These are phyloP conservation scores for Danio albolineatus DNA, from an alignment of 2,797 vertebrate genomes.

Conservation along the genomic window DNA sequence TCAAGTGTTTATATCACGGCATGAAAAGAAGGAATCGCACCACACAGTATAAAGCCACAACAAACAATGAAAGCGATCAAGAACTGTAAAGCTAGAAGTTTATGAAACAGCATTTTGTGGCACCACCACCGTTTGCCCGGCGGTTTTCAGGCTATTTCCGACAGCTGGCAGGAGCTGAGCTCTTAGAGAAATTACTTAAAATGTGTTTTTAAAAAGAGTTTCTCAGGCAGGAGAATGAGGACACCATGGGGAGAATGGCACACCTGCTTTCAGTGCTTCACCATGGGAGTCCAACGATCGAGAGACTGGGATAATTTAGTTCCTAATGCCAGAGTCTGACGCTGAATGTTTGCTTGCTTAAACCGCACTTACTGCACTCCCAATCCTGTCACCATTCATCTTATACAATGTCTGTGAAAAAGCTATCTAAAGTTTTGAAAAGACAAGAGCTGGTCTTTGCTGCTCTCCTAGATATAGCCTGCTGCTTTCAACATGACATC, in stretches of 20 bases:
- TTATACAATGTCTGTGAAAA: conserved; percentile 23
- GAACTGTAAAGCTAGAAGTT: conserved; percentile 31
- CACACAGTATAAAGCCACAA: not conserved
- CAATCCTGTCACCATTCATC: conserved; percentile 31
- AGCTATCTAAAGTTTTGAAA: not conserved
- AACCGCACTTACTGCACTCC: conserved; percentile 10
- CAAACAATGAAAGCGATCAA: conserved; percentile 17
- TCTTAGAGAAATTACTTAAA: conserved; percentile 57
- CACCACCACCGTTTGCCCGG: conserved; percentile 25
- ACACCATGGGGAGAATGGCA: conserved; percentile 42
- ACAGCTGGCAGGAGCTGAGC: conserved; percentile 45
- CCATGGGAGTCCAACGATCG: conserved; percentile 38
- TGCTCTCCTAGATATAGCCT: not conserved
- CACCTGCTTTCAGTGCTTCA: conserved; percentile 46
- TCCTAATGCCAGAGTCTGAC: conserved; percentile 47
- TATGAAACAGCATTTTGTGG: conserved; percentile 14
- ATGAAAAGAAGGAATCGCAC: not conserved
- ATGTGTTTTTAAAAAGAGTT: conserved; percentile 54
- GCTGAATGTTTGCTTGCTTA: conserved; percentile 38
- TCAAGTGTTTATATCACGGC: not conserved
- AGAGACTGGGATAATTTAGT: conserved; percentile 53
- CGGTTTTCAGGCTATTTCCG: conserved; percentile 48
- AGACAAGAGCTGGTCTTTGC: conserved; percentile 4
- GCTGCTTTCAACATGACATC: conserved; percentile 5
- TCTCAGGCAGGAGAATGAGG: conserved; percentile 30